Conservation (phyloP, 2,113 vertebrate species). For the Pseudois nayaur region DNA sequence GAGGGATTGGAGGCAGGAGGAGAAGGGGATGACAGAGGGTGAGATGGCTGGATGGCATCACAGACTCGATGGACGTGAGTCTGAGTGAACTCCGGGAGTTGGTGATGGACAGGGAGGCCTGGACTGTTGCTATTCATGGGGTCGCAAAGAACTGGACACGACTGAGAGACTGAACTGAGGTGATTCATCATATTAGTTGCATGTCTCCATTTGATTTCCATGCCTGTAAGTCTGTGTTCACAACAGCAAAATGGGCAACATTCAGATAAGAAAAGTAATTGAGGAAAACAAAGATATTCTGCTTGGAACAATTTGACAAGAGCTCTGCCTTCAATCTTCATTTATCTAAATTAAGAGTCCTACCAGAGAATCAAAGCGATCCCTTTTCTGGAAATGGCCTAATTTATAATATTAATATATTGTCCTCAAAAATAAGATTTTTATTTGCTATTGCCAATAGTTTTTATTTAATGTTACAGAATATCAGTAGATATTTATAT, state of each 20-base stretch:
- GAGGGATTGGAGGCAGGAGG: too few relatives aligned
- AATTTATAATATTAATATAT: background rate
- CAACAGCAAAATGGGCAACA: background rate
- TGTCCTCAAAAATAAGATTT: background rate
- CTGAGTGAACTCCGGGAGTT: too few relatives aligned
- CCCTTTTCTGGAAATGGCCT: background rate
- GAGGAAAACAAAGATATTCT: background rate
- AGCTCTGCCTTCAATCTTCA: background rate
- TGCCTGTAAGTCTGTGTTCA: background rate
- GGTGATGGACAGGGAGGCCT: too few relatives aligned
- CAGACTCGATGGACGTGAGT: too few relatives aligned
- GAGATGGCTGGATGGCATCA: too few relatives aligned
- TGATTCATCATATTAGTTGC: background rate
- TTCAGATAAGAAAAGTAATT: background rate
- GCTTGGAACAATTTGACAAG: background rate
- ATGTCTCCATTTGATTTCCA: background rate
- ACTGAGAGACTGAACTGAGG: too few relatives aligned
- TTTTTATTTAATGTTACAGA: background rate
- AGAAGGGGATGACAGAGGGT: too few relatives aligned
- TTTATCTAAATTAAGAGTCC: background rate
- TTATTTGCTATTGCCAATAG: background rate
- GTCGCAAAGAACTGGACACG: too few relatives aligned
- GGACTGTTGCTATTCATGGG: too few relatives aligned
- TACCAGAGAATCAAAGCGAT: background rate
- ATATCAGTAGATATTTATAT: background rate